Base-by-base conservation (phyloP, 2,797 vertebrate genomes). In the Micromesistius poutassou region DNA sequence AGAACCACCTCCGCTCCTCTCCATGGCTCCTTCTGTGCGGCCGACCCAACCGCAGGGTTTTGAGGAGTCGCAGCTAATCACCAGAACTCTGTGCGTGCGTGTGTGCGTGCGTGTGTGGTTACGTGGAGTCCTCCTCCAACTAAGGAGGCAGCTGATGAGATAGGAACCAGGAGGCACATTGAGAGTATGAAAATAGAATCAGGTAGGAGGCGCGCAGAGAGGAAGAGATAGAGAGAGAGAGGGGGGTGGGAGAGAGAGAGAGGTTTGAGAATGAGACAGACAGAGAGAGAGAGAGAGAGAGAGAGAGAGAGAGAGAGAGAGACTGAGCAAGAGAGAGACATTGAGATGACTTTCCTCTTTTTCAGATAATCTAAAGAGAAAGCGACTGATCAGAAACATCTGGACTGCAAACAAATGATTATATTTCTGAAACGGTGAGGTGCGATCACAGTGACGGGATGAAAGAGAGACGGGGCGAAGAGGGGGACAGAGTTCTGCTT, bases 181-280 rank as follows among this genome's bases (percentile, higher is more conserved):
- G 62, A 66, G 62, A 55, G 50, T 66, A 25, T 66, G 62, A 25
- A 66, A 66, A 82, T 75, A 12, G 75, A 74, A 68, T 0, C 33
- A 74, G 33, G 25, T n/a, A 40, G 25, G 72, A 31, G 46, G 71
- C 22, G 5, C 4, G 33, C 1, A 55, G 33, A 33, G 16, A 3
- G 33, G n/a, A 68, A 42, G 25, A 62, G 72, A 74, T 7, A 40
- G 12, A 31, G 73, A 42, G 14, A 40, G 38, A 30, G 22, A 46
- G 40, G 10, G 36, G 19, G 73, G 35, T 1, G 19, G 38, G 7
- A 12, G 42, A 28, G 42, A n/a, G 5, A 30, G 30, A 0, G 28
- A 16, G 19, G 33, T 33, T 33, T 33, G 33, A 33, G 33, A 33
- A 2, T 33, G 33, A 36, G 35, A 36, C 4, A 36, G 36, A 36